Conservation (phyloP, 2,888 invertebrate species). For the Penaeus monodon region DNA sequence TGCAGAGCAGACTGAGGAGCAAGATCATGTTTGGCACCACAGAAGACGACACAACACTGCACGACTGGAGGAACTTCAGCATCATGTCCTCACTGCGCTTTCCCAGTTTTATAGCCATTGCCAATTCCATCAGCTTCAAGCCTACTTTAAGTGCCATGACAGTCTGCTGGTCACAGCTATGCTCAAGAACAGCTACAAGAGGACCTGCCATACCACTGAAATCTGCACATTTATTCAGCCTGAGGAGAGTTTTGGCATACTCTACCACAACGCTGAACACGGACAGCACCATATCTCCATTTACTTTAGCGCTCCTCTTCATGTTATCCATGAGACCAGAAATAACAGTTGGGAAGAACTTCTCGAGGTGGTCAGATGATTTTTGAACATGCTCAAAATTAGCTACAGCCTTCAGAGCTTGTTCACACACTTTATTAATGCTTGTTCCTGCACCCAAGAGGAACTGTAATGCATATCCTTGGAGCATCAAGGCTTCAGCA, state of each 20-base stretch:
- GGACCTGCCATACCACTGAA: slow-evolving; percentile 30
- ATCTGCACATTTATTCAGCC: slow-evolving; percentile 4
- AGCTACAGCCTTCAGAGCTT: slow-evolving; percentile 4
- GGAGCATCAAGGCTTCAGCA: slow-evolving; percentile 33
- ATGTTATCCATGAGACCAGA: neutral
- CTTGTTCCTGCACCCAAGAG: slow-evolving; percentile 15
- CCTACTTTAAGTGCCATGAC: slow-evolving; percentile 42
- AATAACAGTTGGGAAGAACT: slow-evolving; percentile 28
- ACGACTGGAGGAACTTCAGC: slow-evolving; percentile 30
- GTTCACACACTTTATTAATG: slow-evolving; percentile 21
- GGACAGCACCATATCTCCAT: slow-evolving; percentile 29
- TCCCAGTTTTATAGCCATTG: slow-evolving; percentile 36
- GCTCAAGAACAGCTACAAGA: slow-evolving; percentile 27
- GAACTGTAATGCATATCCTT: slow-evolving; percentile 36
- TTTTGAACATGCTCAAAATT: slow-evolving; percentile 33
- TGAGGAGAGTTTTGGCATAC: slow-evolving; percentile 38
- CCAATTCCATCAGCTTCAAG: slow-evolving; percentile 41
- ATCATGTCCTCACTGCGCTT: slow-evolving; percentile 39
- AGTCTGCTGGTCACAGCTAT: slow-evolving; percentile 14
- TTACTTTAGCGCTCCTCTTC: neutral
- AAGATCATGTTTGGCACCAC: slow-evolving; percentile 19
- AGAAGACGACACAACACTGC: neutral
- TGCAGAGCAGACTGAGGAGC: slow-evolving; percentile 28
- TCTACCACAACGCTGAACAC: slow-evolving; percentile 35
- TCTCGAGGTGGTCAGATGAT: slow-evolving; percentile 10